Percentiles rank a stretch among this genome's conserved stretches.
Evolutionary conservation across 2,888 invertebrate species (phyloP).

Genomic region (Agriopis aurantiaria): DNA sequence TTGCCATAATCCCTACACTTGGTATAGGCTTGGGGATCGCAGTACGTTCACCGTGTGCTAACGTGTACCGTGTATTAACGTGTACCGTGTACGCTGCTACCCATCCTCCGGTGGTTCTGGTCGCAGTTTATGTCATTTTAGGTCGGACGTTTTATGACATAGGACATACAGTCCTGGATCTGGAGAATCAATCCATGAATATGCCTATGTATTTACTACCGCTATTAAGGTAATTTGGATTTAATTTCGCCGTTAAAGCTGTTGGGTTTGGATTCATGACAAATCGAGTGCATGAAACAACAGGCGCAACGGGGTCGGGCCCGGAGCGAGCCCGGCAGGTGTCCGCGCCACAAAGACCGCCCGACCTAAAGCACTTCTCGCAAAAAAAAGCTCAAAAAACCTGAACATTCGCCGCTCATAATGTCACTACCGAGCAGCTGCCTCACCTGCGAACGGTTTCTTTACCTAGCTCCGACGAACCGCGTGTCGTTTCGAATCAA

Average conservation of each 20-base stretch:
- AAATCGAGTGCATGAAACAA: constrained; percentile 56
- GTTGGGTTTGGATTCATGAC: constrained; percentile 52
- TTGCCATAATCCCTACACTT: too few relatives aligned
- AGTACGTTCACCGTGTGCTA: too few relatives aligned
- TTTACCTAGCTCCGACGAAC: constrained; percentile 46
- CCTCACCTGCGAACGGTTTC: constrained; percentile 67
- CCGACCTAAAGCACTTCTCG: constrained; percentile 59
- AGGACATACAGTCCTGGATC: too few relatives aligned
- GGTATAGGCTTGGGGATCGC: too few relatives aligned
- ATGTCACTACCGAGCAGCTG: constrained; percentile 81
- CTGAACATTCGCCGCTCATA: constrained; percentile 62
- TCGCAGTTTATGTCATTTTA: too few relatives aligned
- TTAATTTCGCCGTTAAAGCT: constrained; percentile 37
- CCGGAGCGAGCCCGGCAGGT: constrained; percentile 70
- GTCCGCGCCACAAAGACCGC: constrained; percentile 70
- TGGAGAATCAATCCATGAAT: too few relatives aligned
- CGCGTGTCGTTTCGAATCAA: constrained; percentile 38
- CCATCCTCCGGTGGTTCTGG: too few relatives aligned
- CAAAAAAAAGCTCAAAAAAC: constrained; percentile 68
- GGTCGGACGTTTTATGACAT: too few relatives aligned
- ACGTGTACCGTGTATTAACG: too few relatives aligned
- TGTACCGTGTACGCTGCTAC: too few relatives aligned
- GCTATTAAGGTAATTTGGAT: constrained; percentile 9
- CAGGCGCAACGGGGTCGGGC: constrained; percentile 57
- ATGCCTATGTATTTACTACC: neutral